Evolutionary conservation across 2,797 vertebrate species (phyloP), one percentile per base, ranked within the genome.

Genomic region (Sarcoramphus papa): DNA sequence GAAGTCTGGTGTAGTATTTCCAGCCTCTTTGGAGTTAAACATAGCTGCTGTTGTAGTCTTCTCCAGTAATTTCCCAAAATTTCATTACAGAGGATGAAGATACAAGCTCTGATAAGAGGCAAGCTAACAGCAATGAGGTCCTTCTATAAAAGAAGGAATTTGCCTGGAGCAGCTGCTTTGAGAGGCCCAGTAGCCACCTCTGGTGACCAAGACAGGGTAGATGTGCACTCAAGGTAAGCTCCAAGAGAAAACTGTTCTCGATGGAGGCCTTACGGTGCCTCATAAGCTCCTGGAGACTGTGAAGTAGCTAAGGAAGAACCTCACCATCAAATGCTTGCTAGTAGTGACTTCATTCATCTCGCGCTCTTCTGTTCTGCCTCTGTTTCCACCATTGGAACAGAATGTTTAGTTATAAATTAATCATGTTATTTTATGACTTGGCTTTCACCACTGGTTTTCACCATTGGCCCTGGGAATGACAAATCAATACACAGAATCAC

Each of bases 211-310:
- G 20, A 27, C 27, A 28, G n/a, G 27, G 51, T 53, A 40, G 40
- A 28, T 25, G 14, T 47, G 23, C 3, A 6, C 22, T 57, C 30
- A n/a, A 16, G 40, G 15, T 31, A 37, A 51, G 23, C 28, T 45
- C 20, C 23, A 45, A 59, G 28, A n/a, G 15, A 64, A 77, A 63
- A 33, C 19, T 10, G 45, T 51, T 72, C 45, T 78, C 0, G 1
- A 8, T 51, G 37, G 37, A 28, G 51, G 7, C 9, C 17, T 60
- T 54, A 18, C 0, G 1, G 16, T 62, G 41, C 76, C 27, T 41
- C 10, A 1, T 35, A 33, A 48, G 14, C 22, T 60, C 37, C 14
- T 0, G 0, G n/a, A 67, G 47, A 23, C 30, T 35, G 8, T 3
- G 0, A 27, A 37, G 12, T 40, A 79, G 47, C 53, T 24, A 35